Percentiles rank a stretch among this genome's conserved stretches.
Evolutionary conservation across 2,113 vertebrate genomes (phyloP).

Genomic region (Chaenogobius annularis): DNA sequence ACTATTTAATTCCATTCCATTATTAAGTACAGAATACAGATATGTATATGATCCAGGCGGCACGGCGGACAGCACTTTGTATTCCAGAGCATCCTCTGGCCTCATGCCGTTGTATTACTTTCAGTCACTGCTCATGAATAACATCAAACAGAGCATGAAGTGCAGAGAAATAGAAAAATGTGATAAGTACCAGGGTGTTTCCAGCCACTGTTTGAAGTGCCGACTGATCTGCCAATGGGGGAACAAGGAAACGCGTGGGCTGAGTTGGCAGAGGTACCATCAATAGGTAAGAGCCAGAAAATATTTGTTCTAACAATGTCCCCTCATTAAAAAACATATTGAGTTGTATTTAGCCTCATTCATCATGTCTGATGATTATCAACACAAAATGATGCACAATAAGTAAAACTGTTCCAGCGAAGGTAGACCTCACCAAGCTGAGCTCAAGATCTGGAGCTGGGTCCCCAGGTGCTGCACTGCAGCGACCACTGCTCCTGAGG

Average conservation of each 20-base stretch:
- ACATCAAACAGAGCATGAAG: conserved; percentile 76
- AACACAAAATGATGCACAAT: too few species aligned
- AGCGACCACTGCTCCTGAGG: too few species aligned
- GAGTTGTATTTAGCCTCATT: background rate
- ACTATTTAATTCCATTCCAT: conserved; percentile 57
- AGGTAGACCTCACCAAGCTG: too few species aligned
- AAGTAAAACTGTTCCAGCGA: too few species aligned
- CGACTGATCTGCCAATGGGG: conserved; percentile 57
- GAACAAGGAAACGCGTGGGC: conserved; percentile 2
- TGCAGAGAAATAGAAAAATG: conserved; percentile 70
- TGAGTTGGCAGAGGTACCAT: conserved; percentile 34
- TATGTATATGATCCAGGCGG: conserved; percentile 42
- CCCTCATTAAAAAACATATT: too few species aligned
- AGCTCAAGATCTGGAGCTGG: too few species aligned
- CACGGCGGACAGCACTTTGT: conserved; percentile 52
- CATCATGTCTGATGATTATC: too few species aligned
- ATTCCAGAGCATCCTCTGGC: conserved; percentile 65
- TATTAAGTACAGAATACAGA: conserved; percentile 55
- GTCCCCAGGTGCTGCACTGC: too few species aligned
- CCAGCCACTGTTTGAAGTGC: conserved; percentile 70
- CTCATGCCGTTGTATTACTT: conserved; percentile 72
- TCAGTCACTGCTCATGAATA: conserved; percentile 76
- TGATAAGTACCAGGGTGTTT: conserved; percentile 66
- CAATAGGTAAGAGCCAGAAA: conserved; percentile 56
- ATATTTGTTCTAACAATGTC: background rate